Conservation (phyloP, 2,888 invertebrate genomes). For the Acleris emargana region DNA sequence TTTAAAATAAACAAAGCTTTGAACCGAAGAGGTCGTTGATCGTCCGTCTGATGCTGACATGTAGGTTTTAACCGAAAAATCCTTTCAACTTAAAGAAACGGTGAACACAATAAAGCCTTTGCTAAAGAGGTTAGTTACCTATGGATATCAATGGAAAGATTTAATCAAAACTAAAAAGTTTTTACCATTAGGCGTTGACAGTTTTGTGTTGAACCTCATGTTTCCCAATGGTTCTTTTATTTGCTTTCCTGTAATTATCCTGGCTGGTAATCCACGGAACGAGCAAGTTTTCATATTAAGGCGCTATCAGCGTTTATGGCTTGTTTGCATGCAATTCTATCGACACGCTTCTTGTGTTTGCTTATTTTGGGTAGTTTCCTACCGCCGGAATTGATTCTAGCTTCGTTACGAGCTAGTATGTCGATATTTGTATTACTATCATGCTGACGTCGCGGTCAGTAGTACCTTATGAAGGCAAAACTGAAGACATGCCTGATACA, state of each 20-base stretch:
- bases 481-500: no score
- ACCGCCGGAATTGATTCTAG: constrained; percentile 8
- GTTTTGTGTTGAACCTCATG: constrained; percentile 44
- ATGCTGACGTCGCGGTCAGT: no score
- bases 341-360: constrained; percentile 40
- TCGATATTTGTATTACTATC: not conserved
- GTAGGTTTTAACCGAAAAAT: no score
- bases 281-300: constrained; percentile 73
- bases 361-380: constrained; percentile 16
- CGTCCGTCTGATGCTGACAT: no score
- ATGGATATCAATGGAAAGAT: constrained; percentile 14
- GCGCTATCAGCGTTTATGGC: constrained; percentile 70
- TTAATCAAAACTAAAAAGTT: constrained; percentile 31
- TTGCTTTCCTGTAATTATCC: constrained; percentile 64
- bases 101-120: not conserved
- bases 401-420: not conserved
- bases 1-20: no score
- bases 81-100: not conserved
- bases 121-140: not conserved
- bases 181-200: constrained; percentile 30
- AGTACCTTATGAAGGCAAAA: no score
- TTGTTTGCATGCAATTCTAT: constrained; percentile 74
- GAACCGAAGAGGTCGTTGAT: no score
- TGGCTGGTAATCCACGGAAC: constrained; percentile 57
- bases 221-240: constrained; percentile 56